phyloP scores from a whole-genome alignment of 2,888 invertebrate species.

The Agonopterix heracliana region DNA sequence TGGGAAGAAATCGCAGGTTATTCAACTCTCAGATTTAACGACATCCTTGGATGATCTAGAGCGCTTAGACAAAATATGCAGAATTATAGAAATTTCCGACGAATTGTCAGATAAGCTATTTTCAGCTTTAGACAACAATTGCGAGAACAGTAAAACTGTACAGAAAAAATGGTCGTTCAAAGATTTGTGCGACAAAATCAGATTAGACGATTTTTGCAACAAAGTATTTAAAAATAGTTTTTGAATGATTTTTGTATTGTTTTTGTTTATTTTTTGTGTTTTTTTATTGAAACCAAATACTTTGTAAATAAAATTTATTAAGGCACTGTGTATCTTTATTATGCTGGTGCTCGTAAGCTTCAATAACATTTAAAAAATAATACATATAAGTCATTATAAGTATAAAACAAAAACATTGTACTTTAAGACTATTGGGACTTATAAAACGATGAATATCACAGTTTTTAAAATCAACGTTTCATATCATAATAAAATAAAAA shows the following conservation, averaged over 20 bases:
- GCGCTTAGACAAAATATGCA: conserved; percentile 60
- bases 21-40: conserved; percentile 51
- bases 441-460: too few relatives aligned
- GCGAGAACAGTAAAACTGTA: conserved; percentile 12
- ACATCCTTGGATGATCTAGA: conserved; percentile 56
- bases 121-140: conserved; percentile 32
- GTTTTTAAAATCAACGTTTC: too few relatives aligned
- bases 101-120: conserved; percentile 60
- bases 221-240: conserved; percentile 43
- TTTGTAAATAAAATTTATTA: conserved; percentile 22
- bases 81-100: conserved; percentile 68
- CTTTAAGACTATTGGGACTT: too few relatives aligned
- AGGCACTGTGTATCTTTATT: conserved; percentile 19
- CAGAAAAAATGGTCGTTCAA: conserved; percentile 58
- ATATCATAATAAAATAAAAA: too few relatives aligned
- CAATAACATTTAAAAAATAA: too few relatives aligned
- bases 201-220: conserved; percentile 62
- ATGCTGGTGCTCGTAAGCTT: conserved; percentile 2
- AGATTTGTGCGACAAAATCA: conserved; percentile 59
- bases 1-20: conserved; percentile 53
- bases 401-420: too few relatives aligned
- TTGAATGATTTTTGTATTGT: conserved; percentile 8
- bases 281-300: conserved; percentile 15
- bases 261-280: conserved; percentile 1
- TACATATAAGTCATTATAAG: too few relatives aligned